Conservation (phyloP, 2,113 vertebrate genomes). For the Meriones unguiculatus region DNA sequence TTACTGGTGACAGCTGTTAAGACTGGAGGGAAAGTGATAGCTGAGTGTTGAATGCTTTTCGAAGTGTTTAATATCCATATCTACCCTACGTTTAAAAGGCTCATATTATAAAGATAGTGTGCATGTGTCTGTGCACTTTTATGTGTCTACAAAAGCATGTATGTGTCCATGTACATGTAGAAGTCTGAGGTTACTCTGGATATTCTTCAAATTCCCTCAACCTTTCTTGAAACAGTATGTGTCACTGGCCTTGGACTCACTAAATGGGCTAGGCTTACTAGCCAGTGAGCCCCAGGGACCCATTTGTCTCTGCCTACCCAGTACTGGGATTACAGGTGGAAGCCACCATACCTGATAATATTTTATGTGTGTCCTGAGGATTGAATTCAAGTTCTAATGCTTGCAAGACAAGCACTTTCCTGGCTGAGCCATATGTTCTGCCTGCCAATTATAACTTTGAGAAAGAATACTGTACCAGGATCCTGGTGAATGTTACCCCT, state of each 20-base stretch:
- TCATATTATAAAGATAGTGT: not conserved
- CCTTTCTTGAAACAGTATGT: not conserved
- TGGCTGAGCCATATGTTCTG: not conserved
- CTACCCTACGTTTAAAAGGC: not conserved
- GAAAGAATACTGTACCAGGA: not conserved
- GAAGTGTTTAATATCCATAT: not conserved
- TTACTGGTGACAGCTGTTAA: not conserved
- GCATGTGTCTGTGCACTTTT: not conserved
- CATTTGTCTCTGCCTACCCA: no score
- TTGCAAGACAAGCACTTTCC: not conserved
- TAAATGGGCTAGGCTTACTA: not conserved
- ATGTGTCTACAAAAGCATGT: no score
- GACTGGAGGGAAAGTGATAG: not conserved
- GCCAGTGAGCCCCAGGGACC: not conserved
- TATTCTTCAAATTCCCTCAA: not conserved
- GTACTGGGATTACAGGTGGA: not conserved
- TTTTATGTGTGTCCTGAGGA: not conserved
- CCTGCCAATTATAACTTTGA: not conserved
- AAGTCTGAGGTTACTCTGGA: not conserved
- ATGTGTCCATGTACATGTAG: not conserved
- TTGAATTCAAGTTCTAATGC: not conserved
- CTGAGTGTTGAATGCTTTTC: not conserved
- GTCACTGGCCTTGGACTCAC: not conserved
- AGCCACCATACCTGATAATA: not conserved
- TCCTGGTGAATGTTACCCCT: not conserved